These are phyloP conservation scores for Rapana venosa DNA, from an alignment of 2,888 invertebrate species.

Conservation along the genomic window DNA sequence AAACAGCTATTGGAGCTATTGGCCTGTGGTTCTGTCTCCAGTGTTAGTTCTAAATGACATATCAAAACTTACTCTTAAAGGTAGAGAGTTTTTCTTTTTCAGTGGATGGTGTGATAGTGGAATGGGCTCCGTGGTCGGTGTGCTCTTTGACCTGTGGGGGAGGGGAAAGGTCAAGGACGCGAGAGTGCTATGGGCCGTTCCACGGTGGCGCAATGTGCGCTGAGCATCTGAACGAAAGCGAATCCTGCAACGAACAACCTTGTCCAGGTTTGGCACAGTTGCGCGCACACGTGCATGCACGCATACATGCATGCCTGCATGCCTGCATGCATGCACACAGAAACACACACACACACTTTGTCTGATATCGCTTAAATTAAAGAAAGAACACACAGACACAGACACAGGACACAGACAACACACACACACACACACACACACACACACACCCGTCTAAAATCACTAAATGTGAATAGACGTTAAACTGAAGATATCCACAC, in stretches of 20 bases:
- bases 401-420: background rate
- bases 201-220: conserved; percentile 63
- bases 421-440: too few relatives aligned
- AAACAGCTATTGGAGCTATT: too few relatives aligned
- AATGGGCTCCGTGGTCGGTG: conserved; percentile 67
- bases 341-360: background rate
- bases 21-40: too few relatives aligned
- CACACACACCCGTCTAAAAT: too few relatives aligned
- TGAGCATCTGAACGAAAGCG: conserved; percentile 56
- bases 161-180: conserved; percentile 62
- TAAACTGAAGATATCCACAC: too few relatives aligned
- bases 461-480: too few relatives aligned
- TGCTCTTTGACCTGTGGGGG: conserved; percentile 70
- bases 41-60: too few relatives aligned
- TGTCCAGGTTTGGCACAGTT: conserved; percentile 63
- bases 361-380: background rate
- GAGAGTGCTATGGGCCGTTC: conserved; percentile 64
- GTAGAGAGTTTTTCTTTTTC: background rate
- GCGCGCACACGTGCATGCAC: background rate
- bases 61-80: background rate
- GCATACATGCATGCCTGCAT: background rate
- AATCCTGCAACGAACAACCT: conserved; percentile 61
- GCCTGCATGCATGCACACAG: background rate
- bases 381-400: background rate
- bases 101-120: conserved; percentile 65